These are phyloP conservation scores for Empis livida DNA, from an alignment of 2,888 invertebrate genomes.

Conservation along the genomic window DNA sequence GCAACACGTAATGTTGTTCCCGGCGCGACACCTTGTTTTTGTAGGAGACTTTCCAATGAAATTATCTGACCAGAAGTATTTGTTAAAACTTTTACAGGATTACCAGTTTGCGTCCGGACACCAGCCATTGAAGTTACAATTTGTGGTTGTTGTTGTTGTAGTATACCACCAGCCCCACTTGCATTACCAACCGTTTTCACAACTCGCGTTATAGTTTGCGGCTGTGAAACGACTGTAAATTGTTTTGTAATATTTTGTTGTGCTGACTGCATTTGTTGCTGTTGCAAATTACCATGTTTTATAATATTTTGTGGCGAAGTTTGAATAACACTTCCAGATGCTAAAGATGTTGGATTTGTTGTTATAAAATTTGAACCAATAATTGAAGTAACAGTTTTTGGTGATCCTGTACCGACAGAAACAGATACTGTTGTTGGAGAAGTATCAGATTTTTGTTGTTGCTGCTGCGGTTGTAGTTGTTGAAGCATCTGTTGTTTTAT, in stretches of 20 bases:
- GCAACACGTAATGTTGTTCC: conserved; percentile 38
- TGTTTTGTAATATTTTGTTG: conserved; percentile 12
- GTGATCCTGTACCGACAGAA: conserved; percentile 4
- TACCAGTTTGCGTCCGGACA: conserved; percentile 12
- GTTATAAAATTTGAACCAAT: conserved; percentile 5
- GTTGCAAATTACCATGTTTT: conserved; percentile 11
- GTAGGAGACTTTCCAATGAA: conserved; percentile 29
- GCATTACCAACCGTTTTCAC: conserved; percentile 14
- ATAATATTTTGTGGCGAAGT: conserved; percentile 5
- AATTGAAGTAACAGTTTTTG: conserved; percentile 8
- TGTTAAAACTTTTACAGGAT: conserved; percentile 55
- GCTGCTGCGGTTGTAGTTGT: conserved; percentile 12
- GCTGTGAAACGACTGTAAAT: conserved; percentile 11
- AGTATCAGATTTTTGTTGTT: neutral
- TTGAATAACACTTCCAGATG: neutral
- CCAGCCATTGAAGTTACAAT: conserved; percentile 10
- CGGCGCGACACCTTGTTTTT: conserved; percentile 19
- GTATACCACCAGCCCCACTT: conserved; percentile 2
- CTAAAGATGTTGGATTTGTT: conserved; percentile 3
- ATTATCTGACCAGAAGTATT: conserved; percentile 43
- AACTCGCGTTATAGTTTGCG: conserved; percentile 18
- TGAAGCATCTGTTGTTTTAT: conserved; percentile 15
- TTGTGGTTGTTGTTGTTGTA: conserved; percentile 10
- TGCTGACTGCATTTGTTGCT: conserved; percentile 5
- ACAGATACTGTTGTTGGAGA: conserved; percentile 3